These are phyloP conservation scores for Chionodraco myersi DNA, from an alignment of 2,113 vertebrate species.

Conservation along the genomic window DNA sequence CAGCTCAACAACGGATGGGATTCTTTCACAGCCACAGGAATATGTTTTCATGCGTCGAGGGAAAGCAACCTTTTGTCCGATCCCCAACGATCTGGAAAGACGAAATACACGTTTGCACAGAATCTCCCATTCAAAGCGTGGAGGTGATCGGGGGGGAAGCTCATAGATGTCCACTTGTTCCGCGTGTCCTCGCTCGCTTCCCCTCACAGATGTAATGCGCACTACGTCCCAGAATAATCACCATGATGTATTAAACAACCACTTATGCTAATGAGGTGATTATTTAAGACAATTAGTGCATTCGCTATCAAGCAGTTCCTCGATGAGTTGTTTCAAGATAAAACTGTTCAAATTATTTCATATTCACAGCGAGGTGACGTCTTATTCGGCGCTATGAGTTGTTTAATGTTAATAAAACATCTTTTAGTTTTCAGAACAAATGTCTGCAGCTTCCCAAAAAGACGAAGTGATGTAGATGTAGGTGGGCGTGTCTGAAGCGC, in stretches of 20 bases:
- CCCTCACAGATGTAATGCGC: slow-evolving; percentile 42
- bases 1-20: slow-evolving; percentile 7
- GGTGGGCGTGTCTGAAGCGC: neutral
- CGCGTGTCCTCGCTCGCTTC: slow-evolving; percentile 17
- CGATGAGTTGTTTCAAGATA: neutral
- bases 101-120: neutral
- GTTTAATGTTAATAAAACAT: neutral
- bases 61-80: too few relatives aligned
- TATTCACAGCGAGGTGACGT: slow-evolving; percentile 8
- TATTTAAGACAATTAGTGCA: slow-evolving; percentile 33
- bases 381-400: slow-evolving; percentile 20
- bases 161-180: neutral
- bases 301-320: slow-evolving; percentile 32
- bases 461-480: neutral
- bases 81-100: neutral
- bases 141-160: neutral
- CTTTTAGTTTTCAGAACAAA: neutral
- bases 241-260: slow-evolving; percentile 21
- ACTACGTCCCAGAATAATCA: slow-evolving; percentile 22
- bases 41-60: neutral
- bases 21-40: slow-evolving; percentile 20
- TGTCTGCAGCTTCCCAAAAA: neutral
- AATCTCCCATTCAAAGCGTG: neutral
- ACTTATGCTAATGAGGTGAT: slow-evolving; percentile 27
- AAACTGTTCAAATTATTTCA: neutral